Evolutionary conservation across 2,888 invertebrate species (phyloP), one percentile per base, ranked within the genome.

Genomic region (Polyploca ridens): DNA sequence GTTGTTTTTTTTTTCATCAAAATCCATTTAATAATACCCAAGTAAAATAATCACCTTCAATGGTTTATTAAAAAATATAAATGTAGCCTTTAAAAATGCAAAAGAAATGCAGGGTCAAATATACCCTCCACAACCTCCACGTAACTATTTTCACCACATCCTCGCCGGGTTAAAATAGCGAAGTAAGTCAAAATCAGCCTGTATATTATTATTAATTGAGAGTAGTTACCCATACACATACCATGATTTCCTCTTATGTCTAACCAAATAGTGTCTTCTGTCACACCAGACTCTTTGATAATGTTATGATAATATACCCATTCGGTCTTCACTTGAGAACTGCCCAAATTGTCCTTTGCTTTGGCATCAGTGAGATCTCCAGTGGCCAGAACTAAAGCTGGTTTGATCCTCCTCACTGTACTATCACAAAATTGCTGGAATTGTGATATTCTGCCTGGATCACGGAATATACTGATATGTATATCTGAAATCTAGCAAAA

Each of bases 221-320:
- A 35, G 35, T 35, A 35, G 7, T 7, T 0, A 35, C 1, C 35
- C 7, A 35, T 65, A 14, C 8, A 69, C 82, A 86, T 93, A 97
- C 98, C 98, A 95, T 98, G 98, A 94, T 98, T 98, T 87, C 98
- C 98, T 88, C 98, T 94, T 70, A 98, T 96, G 91, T 98, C 98
- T 68, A 98, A 91, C 98, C 98, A 98, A 41, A 95, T 90, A 3
- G 97, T 97, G 81, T 95, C 95, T 58, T 96, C 93, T 62, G 93
- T 92, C 33, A 97, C 95, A 75, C 95, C 95, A 58, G 96, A 95
- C 72, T 96, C 96, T 62, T 95, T 91, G 44, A 98, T 91, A 69
- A 97, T 94, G 78, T 96, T 94, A 74, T 95, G 94, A 85, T 98
- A 99, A 75, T 95, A 95, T 70, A 96, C 86, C 98, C 98, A 99